phyloP scores from a whole-genome alignment of 1,140 invertebrate species.

The Pseudomyrmex flavicornis region DNA sequence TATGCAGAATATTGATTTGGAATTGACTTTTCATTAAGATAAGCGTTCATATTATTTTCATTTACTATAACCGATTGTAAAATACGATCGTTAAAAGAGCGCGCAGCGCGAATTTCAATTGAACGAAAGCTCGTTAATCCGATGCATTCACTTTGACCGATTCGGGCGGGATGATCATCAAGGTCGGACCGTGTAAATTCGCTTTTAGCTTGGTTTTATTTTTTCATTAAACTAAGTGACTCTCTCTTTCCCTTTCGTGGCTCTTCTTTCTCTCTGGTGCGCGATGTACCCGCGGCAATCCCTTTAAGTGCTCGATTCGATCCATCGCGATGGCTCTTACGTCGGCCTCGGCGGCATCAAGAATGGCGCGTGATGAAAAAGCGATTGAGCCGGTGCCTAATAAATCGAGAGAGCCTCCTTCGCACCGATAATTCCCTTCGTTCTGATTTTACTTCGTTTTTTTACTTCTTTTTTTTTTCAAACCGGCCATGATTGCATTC shows the following conservation, averaged over 20 bases:
- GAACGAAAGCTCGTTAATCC: conserved; percentile 30
- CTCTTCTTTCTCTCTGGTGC: background rate
- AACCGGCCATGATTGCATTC: conserved; percentile 6
- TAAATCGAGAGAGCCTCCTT: conserved; percentile 44
- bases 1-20: background rate
- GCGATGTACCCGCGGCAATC: conserved; percentile 47
- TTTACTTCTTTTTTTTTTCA: background rate
- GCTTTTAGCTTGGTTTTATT: conserved; percentile 53
- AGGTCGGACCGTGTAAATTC: conserved; percentile 26
- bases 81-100: conserved; percentile 2
- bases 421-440: conserved; percentile 9
- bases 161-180: conserved; percentile 22
- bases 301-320: conserved; percentile 63
- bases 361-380: conserved; percentile 47
- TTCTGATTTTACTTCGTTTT: conserved; percentile 27
- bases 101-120: background rate
- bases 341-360: conserved; percentile 37
- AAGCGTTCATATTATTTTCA: conserved; percentile 6
- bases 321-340: conserved; percentile 47
- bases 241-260: background rate
- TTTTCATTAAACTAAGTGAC: conserved; percentile 66
- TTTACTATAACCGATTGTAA: conserved; percentile 20
- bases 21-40: conserved; percentile 3
- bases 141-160: conserved; percentile 20
- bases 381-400: conserved; percentile 44